phyloP scores from a whole-genome alignment of 2,888 invertebrate genomes.

The Alcis repandata region DNA sequence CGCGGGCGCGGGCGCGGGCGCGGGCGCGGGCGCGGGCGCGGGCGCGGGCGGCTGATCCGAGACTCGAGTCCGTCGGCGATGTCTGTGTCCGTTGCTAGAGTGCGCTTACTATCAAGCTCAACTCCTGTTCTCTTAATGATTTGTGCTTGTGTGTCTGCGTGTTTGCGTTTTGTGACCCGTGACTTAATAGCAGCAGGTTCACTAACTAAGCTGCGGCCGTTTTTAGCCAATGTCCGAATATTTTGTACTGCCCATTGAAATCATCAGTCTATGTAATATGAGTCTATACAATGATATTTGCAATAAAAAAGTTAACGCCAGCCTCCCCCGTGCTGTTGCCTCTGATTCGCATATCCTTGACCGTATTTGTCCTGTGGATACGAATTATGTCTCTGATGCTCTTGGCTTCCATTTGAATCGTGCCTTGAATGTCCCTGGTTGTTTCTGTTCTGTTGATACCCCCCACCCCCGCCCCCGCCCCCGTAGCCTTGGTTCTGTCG shows the following conservation, averaged over 20 bases:
- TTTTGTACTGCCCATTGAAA: neutral
- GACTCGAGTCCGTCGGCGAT: too few relatives aligned
- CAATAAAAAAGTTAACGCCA: slow-evolving; percentile 41
- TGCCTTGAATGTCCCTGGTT: slow-evolving; percentile 20
- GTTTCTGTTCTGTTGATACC: slow-evolving; percentile 27
- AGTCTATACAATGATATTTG: slow-evolving; percentile 28
- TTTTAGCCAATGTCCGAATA: neutral
- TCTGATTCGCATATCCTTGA: slow-evolving; percentile 34
- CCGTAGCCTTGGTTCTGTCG: slow-evolving; percentile 38
- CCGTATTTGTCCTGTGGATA: slow-evolving; percentile 39
- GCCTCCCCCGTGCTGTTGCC: slow-evolving; percentile 44
- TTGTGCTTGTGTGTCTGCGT: too few relatives aligned
- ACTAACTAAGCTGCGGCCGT: neutral
- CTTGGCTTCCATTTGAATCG: slow-evolving; percentile 26
- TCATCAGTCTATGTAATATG: slow-evolving; percentile 38
- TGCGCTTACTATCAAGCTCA: too few relatives aligned
- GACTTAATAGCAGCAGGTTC: neutral
- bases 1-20: too few relatives aligned
- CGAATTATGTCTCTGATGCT: slow-evolving; percentile 19
- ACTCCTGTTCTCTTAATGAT: too few relatives aligned
- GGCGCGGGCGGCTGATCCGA: too few relatives aligned
- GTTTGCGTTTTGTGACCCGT: too few relatives aligned
- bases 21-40: too few relatives aligned
- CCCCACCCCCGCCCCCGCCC: slow-evolving; percentile 34
- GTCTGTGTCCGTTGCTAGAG: too few relatives aligned